These are phyloP conservation scores for Cercocebus atys DNA, from an alignment of 2,113 vertebrate species.

Conservation along the genomic window DNA sequence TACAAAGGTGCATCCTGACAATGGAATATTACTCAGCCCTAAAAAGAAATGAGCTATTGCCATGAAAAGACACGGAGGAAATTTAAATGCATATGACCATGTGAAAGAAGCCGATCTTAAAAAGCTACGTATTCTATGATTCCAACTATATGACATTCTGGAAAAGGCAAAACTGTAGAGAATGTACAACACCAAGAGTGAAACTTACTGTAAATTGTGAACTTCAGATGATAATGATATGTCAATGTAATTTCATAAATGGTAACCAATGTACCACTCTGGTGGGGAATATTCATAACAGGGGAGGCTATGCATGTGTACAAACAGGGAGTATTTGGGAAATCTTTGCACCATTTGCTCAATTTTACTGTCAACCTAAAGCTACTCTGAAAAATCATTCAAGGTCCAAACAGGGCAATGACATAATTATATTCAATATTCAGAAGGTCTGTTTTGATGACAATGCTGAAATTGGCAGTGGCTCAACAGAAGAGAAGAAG, in stretches of 20 bases:
- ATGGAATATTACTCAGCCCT: neutral
- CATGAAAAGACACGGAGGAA: neutral
- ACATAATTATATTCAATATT: neutral
- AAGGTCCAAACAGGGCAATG: neutral
- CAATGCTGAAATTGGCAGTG: neutral
- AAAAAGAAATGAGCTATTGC: neutral
- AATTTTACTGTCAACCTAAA: neutral
- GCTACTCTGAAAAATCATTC: neutral
- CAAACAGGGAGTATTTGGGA: neutral
- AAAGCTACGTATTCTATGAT: neutral
- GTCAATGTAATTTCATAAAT: too few relatives aligned
- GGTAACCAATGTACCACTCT: too few relatives aligned
- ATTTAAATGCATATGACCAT: neutral
- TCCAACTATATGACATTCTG: neutral
- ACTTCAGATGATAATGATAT: neutral
- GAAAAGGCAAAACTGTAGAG: neutral
- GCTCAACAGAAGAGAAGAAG: neutral
- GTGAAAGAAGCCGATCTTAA: neutral
- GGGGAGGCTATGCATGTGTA: neutral
- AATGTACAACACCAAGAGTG: neutral
- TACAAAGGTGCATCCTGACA: neutral
- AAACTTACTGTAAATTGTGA: neutral
- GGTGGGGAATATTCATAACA: neutral
- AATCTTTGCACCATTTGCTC: neutral
- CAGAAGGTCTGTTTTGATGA: neutral